These are phyloP conservation scores for Acinonyx jubatus DNA, from an alignment of 2,113 vertebrate genomes.

Conservation along the genomic window DNA sequence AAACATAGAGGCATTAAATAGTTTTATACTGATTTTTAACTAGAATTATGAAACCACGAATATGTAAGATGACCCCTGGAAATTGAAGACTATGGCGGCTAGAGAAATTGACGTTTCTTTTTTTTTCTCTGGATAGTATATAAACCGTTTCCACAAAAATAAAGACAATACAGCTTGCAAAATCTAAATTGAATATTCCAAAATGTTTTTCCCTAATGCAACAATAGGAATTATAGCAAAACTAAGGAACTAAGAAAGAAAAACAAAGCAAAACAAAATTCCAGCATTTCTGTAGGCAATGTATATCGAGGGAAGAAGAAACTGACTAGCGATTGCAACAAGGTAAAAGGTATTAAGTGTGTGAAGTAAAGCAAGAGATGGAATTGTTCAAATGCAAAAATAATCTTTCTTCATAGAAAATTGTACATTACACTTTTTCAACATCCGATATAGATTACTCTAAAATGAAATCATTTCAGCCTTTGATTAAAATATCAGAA, in stretches of 20 bases:
- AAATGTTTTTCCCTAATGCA: not conserved
- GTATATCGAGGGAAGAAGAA: not conserved
- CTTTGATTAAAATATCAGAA: conserved; percentile 1
- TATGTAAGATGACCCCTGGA: not conserved
- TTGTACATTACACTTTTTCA: not conserved
- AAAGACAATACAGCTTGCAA: not conserved
- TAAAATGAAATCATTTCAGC: conserved; percentile 32
- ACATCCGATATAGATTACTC: not conserved
- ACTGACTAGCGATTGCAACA: not conserved
- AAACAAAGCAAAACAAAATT: not conserved
- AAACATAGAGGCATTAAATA: not conserved
- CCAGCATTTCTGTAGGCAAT: not conserved
- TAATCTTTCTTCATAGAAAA: conserved; percentile 16
- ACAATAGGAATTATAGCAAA: not conserved
- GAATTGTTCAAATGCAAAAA: conserved; percentile 3
- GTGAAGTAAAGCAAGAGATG: not conserved
- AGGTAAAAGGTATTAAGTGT: not conserved
- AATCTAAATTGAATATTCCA: not conserved
- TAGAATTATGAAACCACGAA: not conserved
- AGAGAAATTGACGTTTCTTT: not conserved
- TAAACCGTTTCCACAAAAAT: not conserved
- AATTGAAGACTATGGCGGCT: not conserved
- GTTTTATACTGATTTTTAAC: not conserved
- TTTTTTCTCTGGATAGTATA: not conserved
- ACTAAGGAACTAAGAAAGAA: not conserved